phyloP scores from a whole-genome alignment of 2,113 vertebrate genomes.

The Neodontobutis hainanensis region DNA sequence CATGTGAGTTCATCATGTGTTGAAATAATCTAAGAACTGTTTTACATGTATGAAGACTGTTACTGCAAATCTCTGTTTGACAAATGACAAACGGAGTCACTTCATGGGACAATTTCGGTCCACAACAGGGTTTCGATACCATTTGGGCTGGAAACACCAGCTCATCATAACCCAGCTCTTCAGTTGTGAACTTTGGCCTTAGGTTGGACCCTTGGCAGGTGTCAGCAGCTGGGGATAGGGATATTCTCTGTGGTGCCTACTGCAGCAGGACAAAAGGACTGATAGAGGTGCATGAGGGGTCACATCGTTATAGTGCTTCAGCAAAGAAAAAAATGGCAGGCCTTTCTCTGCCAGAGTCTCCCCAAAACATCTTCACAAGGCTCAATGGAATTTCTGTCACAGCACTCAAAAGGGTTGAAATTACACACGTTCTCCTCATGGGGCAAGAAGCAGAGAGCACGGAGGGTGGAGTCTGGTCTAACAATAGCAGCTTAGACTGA shows the following conservation, averaged over 20 bases:
- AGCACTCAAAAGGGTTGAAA: conserved; percentile 53
- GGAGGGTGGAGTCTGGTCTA: conserved; percentile 39
- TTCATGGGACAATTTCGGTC: conserved; percentile 50
- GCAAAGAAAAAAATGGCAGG: conserved; percentile 41
- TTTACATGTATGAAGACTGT: conserved; percentile 43
- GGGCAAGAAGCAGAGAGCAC: conserved; percentile 28
- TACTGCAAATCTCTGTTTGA: conserved; percentile 43
- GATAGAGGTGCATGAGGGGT: conserved; percentile 57
- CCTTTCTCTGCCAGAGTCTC: conserved; percentile 39
- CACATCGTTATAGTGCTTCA: conserved; percentile 38
- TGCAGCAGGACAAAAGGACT: conserved; percentile 45
- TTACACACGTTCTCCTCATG: conserved; percentile 58
- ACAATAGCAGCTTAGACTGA: conserved; percentile 69
- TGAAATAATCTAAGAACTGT: conserved; percentile 64
- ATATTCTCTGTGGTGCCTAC: conserved; percentile 34
- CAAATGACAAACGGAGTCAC: conserved; percentile 52
- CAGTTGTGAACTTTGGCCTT: conserved; percentile 38
- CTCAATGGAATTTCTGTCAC: conserved; percentile 53
- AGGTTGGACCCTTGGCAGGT: conserved; percentile 21
- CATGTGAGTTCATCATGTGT: conserved; percentile 40
- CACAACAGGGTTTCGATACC: conserved; percentile 41
- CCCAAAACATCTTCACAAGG: conserved; percentile 29
- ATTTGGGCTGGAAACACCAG: conserved; percentile 58
- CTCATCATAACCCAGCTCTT: conserved; percentile 41
- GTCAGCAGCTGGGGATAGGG: conserved; percentile 43